Percentiles rank a stretch among this genome's conserved stretches.
Conservation (phyloP, 2,113 vertebrate species). For the Ictalurus furcatus region DNA sequence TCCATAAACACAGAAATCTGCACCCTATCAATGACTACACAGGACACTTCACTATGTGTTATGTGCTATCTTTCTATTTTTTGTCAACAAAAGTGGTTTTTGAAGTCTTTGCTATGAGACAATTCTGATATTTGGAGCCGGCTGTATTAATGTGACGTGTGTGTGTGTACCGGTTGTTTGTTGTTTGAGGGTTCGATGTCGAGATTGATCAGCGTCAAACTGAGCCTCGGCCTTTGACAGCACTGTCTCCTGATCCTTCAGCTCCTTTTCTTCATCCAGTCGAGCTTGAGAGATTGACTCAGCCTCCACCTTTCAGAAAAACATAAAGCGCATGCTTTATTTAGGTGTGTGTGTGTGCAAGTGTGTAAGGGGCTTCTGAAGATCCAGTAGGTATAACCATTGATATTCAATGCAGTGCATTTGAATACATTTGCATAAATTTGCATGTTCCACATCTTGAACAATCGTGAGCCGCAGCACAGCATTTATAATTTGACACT, state of each 20-base stretch:
- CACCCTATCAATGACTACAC: background rate
- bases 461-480: background rate
- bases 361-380: background rate
- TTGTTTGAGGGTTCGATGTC: conserved; percentile 38
- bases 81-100: background rate
- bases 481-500: background rate
- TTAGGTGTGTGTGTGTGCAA: background rate
- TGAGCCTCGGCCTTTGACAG: conserved; percentile 57
- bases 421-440: conserved; percentile 3
- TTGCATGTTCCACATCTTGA: background rate
- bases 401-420: background rate
- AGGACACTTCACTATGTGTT: background rate
- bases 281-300: conserved; percentile 35
- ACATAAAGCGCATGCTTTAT: conserved; percentile 28
- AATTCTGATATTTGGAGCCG: background rate
- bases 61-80: background rate
- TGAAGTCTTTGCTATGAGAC: background rate
- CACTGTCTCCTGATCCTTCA: conserved; percentile 49
- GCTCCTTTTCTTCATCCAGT: conserved; percentile 56
- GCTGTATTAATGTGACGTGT: background rate
- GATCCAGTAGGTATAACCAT: background rate
- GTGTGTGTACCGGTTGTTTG: conserved; percentile 16
- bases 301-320: conserved; percentile 32
- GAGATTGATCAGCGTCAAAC: conserved; percentile 40
- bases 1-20: background rate